A percentile compares a stretch with the other conserved stretches of the same genome.
Evolutionary conservation across 2,888 invertebrate species (phyloP).

Genomic region (Amphimallon solstitiale): DNA sequence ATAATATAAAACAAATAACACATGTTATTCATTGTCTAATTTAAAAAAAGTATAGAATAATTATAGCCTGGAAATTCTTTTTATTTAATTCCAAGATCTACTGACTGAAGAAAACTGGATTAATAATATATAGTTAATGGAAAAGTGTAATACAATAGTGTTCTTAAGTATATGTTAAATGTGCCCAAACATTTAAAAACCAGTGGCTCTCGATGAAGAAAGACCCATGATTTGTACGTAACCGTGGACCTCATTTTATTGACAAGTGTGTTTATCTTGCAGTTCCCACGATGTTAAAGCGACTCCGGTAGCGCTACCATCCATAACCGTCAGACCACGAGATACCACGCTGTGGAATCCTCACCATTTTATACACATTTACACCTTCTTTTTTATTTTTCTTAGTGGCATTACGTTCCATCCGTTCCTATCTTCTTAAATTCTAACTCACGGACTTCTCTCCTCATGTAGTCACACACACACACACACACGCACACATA

Average conservation of each 20-base stretch:
- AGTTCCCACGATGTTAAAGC: conserved; percentile 53
- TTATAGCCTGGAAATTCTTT: no score
- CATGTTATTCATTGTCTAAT: no score
- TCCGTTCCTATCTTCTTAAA: conserved; percentile 30
- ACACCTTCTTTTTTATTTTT: conserved; percentile 41
- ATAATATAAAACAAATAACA: no score
- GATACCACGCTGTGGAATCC: conserved; percentile 49
- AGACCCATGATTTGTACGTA: conserved; percentile 48
- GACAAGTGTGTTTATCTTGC: conserved; percentile 53
- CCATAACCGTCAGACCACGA: conserved; percentile 49
- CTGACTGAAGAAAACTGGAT: no score
- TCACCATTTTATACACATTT: conserved; percentile 46
- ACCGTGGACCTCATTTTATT: conserved; percentile 48
- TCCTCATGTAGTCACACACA: no score
- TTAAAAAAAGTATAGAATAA: no score
- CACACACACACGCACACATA: no score
- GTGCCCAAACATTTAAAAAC: background rate
- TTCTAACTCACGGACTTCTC: conserved; percentile 29
- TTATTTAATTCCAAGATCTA: no score
- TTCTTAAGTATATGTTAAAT: no score
- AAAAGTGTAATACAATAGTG: no score
- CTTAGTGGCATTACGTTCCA: conserved; percentile 23
- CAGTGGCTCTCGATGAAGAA: conserved; percentile 1
- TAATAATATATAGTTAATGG: no score
- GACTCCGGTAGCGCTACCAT: conserved; percentile 51